Percentiles rank a stretch among this genome's conserved stretches.
These are phyloP conservation scores for Nymphalis polychloros DNA, from an alignment of 2,888 invertebrate species.

Conservation along the genomic window DNA sequence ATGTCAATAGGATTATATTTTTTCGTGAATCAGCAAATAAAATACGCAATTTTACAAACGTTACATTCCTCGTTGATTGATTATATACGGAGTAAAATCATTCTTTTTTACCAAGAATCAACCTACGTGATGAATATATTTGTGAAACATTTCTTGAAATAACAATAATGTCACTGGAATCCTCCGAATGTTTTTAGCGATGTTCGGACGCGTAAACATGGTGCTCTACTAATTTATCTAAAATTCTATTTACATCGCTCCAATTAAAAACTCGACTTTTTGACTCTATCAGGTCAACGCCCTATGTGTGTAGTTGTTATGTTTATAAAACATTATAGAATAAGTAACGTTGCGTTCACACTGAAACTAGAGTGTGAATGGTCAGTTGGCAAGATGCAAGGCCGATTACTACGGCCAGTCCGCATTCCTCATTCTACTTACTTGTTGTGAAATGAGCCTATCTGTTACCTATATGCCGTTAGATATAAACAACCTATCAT, in stretches of 20 bases:
- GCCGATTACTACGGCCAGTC: slow-evolving; percentile 65
- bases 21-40: too few relatives aligned
- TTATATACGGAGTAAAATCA: too few relatives aligned
- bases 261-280: slow-evolving; percentile 39
- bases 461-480: slow-evolving; percentile 60
- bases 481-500: slow-evolving; percentile 47
- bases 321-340: slow-evolving; percentile 32
- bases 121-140: not conserved
- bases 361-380: slow-evolving; percentile 57
- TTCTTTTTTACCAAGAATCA: not conserved
- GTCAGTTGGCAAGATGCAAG: slow-evolving; percentile 77
- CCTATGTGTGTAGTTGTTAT: slow-evolving; percentile 34
- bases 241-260: slow-evolving; percentile 38
- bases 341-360: slow-evolving; percentile 37
- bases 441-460: slow-evolving; percentile 73
- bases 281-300: slow-evolving; percentile 39
- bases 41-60: too few relatives aligned
- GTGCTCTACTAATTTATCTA: slow-evolving; percentile 31
- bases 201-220: slow-evolving; percentile 20
- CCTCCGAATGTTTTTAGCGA: slow-evolving; percentile 7
- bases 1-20: too few relatives aligned
- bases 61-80: too few relatives aligned
- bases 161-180: slow-evolving; percentile 4
- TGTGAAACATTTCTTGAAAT: not conserved
- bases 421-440: slow-evolving; percentile 73